Percentiles rank a stretch among this genome's conserved stretches.
phyloP scores from a whole-genome alignment of 35 echinoderm and acorn worm genomes.

The Anneissia japonica region DNA sequence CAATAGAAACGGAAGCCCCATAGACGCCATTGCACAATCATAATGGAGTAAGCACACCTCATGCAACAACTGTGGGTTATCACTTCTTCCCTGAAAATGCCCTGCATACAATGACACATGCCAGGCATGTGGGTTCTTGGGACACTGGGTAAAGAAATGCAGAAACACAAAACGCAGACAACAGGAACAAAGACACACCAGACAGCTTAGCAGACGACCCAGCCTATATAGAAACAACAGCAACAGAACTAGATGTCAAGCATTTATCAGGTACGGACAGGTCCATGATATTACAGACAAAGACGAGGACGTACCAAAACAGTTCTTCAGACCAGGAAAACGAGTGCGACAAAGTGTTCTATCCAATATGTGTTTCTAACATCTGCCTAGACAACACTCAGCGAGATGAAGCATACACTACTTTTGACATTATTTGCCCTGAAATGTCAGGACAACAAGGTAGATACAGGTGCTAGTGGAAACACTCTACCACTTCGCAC shows the following conservation, averaged over 20 bases:
- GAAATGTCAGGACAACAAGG: constrained; percentile 7
- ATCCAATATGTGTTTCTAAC: not conserved
- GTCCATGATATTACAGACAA: constrained; percentile 5
- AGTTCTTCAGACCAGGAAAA: no score
- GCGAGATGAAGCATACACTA: constrained; percentile 21
- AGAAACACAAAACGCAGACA: no score
- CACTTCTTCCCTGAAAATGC: constrained; percentile 45
- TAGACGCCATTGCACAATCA: not conserved
- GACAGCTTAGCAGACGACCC: no score
- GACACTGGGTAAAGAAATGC: no score
- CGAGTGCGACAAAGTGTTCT: not conserved
- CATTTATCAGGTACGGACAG: constrained; percentile 21
- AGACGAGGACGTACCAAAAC: not conserved
- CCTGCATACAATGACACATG: constrained; percentile 56
- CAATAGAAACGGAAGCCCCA: not conserved
- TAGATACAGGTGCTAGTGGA: constrained; percentile 12
- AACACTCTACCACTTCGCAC: constrained; percentile 31
- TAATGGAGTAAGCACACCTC: no score
- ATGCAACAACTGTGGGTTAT: constrained; percentile 42
- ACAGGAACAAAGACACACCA: no score
- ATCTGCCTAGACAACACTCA: not conserved
- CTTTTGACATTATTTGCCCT: constrained; percentile 29
- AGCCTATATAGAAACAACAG: no score
- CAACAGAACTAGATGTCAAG: no score
- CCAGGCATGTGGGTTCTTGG: constrained; percentile 30